Percentiles rank a stretch among this genome's conserved stretches.
Conservation (phyloP, 2,113 vertebrate species). For the Hassar affinis region DNA sequence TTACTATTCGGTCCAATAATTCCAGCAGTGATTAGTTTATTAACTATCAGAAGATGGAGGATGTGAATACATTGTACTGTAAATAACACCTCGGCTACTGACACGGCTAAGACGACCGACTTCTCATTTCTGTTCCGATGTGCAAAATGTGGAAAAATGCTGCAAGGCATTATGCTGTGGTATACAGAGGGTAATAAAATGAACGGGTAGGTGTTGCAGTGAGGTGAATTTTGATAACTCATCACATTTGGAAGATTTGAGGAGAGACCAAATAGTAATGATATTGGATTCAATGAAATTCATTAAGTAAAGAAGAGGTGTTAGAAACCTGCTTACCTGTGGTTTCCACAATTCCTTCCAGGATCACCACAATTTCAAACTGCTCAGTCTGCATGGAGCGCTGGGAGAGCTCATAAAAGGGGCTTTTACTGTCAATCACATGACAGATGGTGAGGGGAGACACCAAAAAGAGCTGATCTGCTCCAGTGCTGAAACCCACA, state of each 20-base stretch:
- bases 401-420: constrained; percentile 97
- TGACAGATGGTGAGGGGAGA: constrained; percentile 99
- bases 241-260: background rate
- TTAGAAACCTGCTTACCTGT: constrained; percentile 81
- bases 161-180: background rate
- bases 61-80: background rate
- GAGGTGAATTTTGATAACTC: background rate
- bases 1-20: background rate
- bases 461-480: constrained; percentile 98
- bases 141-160: background rate
- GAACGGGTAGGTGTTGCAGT: background rate
- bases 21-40: background rate
- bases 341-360: constrained; percentile 98
- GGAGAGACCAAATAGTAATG: background rate
- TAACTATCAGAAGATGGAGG: background rate
- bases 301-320: background rate
- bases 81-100: background rate
- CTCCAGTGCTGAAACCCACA: constrained; percentile 97
- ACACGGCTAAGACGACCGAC: background rate
- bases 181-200: background rate
- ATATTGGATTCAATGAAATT: background rate
- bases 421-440: constrained; percentile 97
- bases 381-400: constrained; percentile 97
- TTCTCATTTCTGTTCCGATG: background rate
- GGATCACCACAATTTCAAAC: constrained; percentile 98